Conservation (phyloP, 2,797 vertebrate species). For the Chiroxiphia lanceolata region DNA sequence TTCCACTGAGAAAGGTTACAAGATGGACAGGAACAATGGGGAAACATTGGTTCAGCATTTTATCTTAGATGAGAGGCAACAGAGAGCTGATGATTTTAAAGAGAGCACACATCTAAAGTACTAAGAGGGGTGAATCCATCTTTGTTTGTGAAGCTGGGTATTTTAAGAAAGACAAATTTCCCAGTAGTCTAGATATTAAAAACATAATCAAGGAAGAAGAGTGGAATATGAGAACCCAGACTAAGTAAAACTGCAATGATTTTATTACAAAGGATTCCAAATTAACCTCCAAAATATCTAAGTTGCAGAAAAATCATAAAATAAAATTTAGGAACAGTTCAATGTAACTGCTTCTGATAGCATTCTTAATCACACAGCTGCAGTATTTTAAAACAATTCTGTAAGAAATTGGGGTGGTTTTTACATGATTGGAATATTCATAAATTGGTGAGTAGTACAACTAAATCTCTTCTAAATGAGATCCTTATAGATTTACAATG, state of each 20-base stretch:
- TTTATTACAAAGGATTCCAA: neutral
- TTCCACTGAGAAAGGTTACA: neutral
- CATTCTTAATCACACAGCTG: conserved; percentile 15
- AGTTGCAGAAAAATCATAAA: neutral
- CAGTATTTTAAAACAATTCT: conserved; percentile 15
- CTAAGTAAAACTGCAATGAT: neutral
- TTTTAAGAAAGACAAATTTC: neutral
- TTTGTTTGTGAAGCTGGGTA: neutral
- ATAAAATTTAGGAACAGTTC: neutral
- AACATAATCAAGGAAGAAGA: neutral
- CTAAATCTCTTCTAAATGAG: conserved; percentile 28
- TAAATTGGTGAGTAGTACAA: neutral
- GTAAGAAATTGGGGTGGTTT: neutral
- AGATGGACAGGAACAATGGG: neutral
- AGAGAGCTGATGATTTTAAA: neutral
- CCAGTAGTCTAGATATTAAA: neutral
- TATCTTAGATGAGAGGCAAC: neutral
- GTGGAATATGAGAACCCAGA: neutral
- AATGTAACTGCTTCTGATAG: neutral
- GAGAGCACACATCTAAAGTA: neutral
- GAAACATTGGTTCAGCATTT: neutral
- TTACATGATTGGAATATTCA: conserved; percentile 49
- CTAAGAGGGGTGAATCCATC: neutral
- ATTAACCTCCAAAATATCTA: neutral
- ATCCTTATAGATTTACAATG: conserved; percentile 25